Evolutionary conservation across 2,797 vertebrate species (phyloP).

Genomic region (Enteromius unitaeniatus): DNA sequence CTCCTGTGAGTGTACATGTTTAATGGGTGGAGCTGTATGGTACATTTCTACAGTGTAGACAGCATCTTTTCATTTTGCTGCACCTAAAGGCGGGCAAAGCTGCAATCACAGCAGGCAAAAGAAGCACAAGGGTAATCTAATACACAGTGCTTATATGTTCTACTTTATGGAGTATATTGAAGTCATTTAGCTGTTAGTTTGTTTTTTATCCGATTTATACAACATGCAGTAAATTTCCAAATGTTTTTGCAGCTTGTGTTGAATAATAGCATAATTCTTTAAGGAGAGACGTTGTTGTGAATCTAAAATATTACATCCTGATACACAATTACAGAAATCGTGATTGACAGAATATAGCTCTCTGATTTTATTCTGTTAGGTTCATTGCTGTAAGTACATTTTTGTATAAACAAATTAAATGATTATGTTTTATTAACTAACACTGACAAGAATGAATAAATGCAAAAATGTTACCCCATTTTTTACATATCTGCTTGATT

Average conservation of each 20-base stretch:
- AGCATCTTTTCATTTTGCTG: not conserved
- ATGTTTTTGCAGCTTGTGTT: not conserved
- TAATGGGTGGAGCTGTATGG: conserved; percentile 69
- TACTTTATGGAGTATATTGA: not conserved
- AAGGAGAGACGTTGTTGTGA: not conserved
- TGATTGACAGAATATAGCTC: not conserved
- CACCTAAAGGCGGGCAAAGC: not conserved
- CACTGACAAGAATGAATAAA: not conserved
- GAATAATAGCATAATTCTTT: not conserved
- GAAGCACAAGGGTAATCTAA: not conserved
- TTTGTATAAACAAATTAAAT: not conserved
- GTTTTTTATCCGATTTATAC: not conserved
- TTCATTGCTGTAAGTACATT: not conserved
- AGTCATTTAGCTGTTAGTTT: not conserved
- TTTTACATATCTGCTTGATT: not conserved
- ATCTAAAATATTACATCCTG: not conserved
- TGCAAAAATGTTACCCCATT: not conserved
- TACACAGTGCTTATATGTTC: not conserved
- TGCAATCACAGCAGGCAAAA: not conserved
- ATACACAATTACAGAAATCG: not conserved
- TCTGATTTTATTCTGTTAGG: not conserved
- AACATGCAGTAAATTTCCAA: not conserved
- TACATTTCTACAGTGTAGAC: not conserved
- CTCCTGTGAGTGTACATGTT: conserved; percentile 68
- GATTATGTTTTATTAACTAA: not conserved